Percentiles rank a stretch among this genome's conserved stretches.
Evolutionary conservation across 2,797 vertebrate genomes (phyloP).

Genomic region (Rhynchonycteris naso): DNA sequence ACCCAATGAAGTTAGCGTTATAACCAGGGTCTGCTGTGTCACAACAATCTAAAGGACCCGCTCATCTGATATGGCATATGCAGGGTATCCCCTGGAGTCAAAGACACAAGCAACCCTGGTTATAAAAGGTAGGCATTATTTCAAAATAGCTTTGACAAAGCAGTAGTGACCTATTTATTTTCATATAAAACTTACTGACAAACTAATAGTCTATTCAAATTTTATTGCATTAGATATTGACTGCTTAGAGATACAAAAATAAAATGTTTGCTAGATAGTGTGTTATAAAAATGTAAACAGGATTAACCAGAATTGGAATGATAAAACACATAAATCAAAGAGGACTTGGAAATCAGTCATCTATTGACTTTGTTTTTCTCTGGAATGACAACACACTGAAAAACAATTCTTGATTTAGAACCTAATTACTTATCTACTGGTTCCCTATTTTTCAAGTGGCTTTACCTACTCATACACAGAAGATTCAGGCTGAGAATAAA

Average conservation of each 20-base stretch:
- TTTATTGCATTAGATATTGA: constrained; percentile 17
- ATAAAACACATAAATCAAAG: not conserved
- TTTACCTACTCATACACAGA: not conserved
- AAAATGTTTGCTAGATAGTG: not conserved
- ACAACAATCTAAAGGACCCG: not conserved
- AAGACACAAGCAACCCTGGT: not conserved
- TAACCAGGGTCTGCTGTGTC: not conserved
- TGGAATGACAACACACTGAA: constrained; percentile 44
- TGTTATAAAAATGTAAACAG: not conserved
- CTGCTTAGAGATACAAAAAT: not conserved
- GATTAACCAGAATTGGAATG: not conserved
- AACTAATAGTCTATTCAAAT: constrained; percentile 3
- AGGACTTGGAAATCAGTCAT: not conserved
- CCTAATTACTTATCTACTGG: not conserved
- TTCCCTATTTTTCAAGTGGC: not conserved
- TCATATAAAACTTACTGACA: constrained; percentile 19
- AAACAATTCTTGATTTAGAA: constrained; percentile 12
- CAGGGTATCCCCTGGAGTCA: not conserved
- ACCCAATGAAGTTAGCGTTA: not conserved
- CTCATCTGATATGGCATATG: not conserved
- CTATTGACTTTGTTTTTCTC: not conserved
- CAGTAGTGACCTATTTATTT: not conserved
- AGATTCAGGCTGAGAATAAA: constrained; percentile 2
- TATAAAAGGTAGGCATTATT: not conserved
- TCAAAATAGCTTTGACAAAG: constrained; percentile 21